Base-by-base conservation (phyloP, 2,113 vertebrate genomes). In the Tretioscincus oriximinensis region DNA sequence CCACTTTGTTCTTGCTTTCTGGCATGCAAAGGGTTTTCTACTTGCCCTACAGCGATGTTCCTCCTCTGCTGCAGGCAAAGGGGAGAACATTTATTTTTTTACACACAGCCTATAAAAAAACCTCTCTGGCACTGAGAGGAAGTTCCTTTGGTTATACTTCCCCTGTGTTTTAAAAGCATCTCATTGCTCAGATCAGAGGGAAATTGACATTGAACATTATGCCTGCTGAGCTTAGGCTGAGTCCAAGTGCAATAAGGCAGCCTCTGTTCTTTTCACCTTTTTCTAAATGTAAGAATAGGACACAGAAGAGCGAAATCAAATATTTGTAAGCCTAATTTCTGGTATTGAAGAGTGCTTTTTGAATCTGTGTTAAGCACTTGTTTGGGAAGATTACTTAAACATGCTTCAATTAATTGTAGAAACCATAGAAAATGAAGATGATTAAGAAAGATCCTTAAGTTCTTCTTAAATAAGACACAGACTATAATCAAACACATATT, bases 21-120 rank as follows among this genome's bases (percentile, higher is more conserved):
- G 12, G 41, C 63, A 58, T 60, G 58, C 66, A 41, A 49, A n/a
- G 45, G 70, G 73, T 66, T 76, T 82, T 82, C 70, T 70, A 82
- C 73, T 70, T 76, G 66, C 80, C 72, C 72, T 76, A 41, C 41
- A 70, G 80, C 80, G 51, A 49, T 49, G 35, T 76, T 51, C 66
- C 54, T 76, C 66, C 73, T 82, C 70, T 11, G 51, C 73, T 69
- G 51, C 41, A 76, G 73, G 65, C n/a, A 35, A 22, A 76, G 80
- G 73, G 65, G 65, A 82, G 54, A 63, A n/a, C 22, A 28, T 81
- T 70, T 10, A 35, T 35, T n/a, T 51, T 82, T 82, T 61, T 47
- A 21, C 31, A 54, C 2, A 65, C 41, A 10, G 54, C 26, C 12
- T 66, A 14, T 12, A 20, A n/a, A 58, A 63, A 26, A 81, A 67